Conservation (phyloP, 2,113 vertebrate genomes). For the Nymphicus hollandicus region DNA sequence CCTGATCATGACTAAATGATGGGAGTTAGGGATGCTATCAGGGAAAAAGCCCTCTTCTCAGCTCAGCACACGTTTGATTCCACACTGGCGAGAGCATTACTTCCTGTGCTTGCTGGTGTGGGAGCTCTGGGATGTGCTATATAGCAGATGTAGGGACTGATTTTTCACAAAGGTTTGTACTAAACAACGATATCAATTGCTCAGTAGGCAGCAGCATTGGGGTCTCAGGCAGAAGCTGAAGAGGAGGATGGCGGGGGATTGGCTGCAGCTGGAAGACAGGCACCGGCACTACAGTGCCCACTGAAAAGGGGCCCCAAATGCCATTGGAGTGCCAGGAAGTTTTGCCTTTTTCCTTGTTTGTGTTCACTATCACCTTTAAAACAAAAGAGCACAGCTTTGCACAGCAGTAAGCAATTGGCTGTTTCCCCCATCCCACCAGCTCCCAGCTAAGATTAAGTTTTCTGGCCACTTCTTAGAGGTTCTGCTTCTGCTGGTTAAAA, state of each 20-base stretch:
- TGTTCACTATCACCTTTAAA: not conserved
- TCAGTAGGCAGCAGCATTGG: not conserved
- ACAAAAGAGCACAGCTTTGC: not conserved
- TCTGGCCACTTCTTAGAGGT: not conserved
- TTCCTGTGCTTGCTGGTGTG: rapidly evolving
- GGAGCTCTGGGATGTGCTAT: not conserved
- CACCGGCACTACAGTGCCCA: not conserved
- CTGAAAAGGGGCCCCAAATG: not conserved
- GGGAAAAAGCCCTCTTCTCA: not conserved
- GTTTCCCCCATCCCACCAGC: not conserved
- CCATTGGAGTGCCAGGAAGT: not conserved
- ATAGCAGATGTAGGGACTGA: not conserved
- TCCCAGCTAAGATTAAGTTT: not conserved
- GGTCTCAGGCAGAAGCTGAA: not conserved
- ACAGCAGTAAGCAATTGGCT: not conserved
- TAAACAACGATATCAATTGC: not conserved
- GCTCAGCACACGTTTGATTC: not conserved
- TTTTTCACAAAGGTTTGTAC: not conserved
- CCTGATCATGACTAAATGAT: conserved; percentile 24
- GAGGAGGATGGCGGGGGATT: not conserved
- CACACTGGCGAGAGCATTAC: not conserved
- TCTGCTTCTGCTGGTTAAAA: not conserved
- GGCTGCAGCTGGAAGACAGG: not conserved
- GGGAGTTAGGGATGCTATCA: not conserved
- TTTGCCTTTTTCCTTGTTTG: not conserved